Evolutionary conservation across 2,888 invertebrate genomes (phyloP).

Genomic region (Cephus spinipes): DNA sequence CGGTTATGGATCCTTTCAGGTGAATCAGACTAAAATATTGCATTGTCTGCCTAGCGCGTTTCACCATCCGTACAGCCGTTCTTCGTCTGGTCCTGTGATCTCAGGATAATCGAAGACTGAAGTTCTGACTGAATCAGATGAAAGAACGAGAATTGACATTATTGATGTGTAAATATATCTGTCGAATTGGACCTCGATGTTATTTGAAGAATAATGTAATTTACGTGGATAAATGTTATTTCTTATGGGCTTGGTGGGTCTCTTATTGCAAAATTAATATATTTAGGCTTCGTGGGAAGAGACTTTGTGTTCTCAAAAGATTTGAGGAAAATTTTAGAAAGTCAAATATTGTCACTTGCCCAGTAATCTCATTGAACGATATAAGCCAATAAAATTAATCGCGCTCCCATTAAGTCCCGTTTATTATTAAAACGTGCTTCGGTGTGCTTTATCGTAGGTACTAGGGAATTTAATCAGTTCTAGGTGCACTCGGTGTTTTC

Average conservation of each 20-base stretch:
- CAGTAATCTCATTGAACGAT: not conserved
- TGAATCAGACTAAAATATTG: not conserved
- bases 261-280: not conserved
- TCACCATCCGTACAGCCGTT: not conserved
- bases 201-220: too few species aligned
- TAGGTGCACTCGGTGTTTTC: not conserved
- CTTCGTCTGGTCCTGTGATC: not conserved
- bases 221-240: not conserved
- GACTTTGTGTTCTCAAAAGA: too few species aligned
- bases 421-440: constrained; percentile 37
- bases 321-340: not conserved
- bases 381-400: constrained; percentile 43
- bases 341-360: not conserved
- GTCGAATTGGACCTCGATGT: too few species aligned
- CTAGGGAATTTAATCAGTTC: not conserved
- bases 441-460: constrained; percentile 27
- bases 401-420: constrained; percentile 33
- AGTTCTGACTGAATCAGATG: not conserved
- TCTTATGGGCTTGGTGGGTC: not conserved
- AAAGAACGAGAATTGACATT: not conserved
- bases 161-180: too few species aligned
- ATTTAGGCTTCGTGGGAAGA: not conserved
- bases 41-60: not conserved
- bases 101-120: not conserved
- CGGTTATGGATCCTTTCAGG: not conserved